Base-by-base conservation (phyloP, 2,888 invertebrate genomes). In the Coremacera marginata region DNA sequence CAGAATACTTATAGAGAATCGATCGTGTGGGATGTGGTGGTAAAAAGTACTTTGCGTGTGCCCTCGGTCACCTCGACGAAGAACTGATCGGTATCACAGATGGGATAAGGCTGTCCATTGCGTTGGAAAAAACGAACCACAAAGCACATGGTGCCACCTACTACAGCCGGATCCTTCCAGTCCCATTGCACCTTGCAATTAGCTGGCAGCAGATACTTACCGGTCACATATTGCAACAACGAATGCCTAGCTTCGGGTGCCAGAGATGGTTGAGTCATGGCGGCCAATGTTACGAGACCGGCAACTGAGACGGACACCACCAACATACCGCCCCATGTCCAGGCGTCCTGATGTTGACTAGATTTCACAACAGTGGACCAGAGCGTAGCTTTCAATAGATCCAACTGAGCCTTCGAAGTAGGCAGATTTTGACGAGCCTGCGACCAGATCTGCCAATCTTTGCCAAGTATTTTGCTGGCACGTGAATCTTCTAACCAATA, bases 271-370 rank as follows among this genome's bases (percentile, higher is more conserved):
- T 96, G 96, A 82, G 96, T 96, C 95, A 96, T 96, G 84, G 96
- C 96, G 77, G 96, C 96, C 85, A 96, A 91, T 77, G 96, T 96
- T 85, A 96, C 96, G 89, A 96, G 91, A 84, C 96, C 96, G 83
- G 96, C 96, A 83, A 96, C 95, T 70, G 95, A 95, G 83, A 96
- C 95, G 27, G 96, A 96, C 80, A 96, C 96, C 83, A 96, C 94
- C 90, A 96, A 90, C 96, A 96, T 96, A 72, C 96, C 96, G 93
- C 95, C 95, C 94, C 95, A 95, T 87, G 95, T 95, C 95, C 96
- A 96, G 70, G 95, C 95, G 90, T 95, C 95, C 87, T 95, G 95
- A 85, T 96, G 95, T 86, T 94, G 94, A 88, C 95, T 95, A 84
- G 92, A 94, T 89, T 95, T 96, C 72, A 95, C 96, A 71, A 95